Base-by-base conservation (phyloP, 2,797 vertebrate species). In the Protosalanx chinensis region DNA sequence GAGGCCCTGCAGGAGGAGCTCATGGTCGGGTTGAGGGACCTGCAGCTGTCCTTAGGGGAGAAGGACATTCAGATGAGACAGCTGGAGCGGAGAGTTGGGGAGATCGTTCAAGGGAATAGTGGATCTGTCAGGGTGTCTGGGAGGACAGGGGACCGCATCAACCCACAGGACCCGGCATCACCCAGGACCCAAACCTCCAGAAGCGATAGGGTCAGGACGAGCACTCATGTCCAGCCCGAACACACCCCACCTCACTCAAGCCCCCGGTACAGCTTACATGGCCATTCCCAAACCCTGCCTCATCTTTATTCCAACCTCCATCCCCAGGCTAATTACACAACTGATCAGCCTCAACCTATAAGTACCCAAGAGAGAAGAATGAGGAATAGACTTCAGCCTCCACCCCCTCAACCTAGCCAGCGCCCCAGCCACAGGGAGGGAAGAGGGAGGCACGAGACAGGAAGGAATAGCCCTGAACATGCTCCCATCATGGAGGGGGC, bases 61-160 rank as follows among this genome's bases (percentile, higher is more conserved):
- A 87, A 91, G 78, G 86, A 30, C 0, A 30, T 65, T 20, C 89
- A 75, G 30, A 80, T 90, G 70, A 84, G 33, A 0, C 82, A 70
- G 5, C 56, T 93, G 0, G 82, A 92, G 76, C 72, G 18, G 20
- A 79, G 41, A 60, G n/a, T 87, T 0, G 66, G 18, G 29, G 53
- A 67, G 3, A 0, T 10, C 2, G 37, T 73, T 56, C 64, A 74
- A 20, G 62, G 73, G 6, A 84, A 83, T 32, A 75, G 69, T 20
- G 41, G 76, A 2, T 68, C 68, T 0, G 51, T 49, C 3, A 70
- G 73, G 60, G 70, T 32, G 0, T 33, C 30, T 29, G 64, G 62
- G 16, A 33, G 18, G 37, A 3, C 8, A 1, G 65, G 18, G 66
- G 67, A 62, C 3, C 74, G 73, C 12, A 64, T 68, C 12, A 75